Percentiles rank a stretch among this genome's conserved stretches.
These are phyloP conservation scores for Artibeus lituratus DNA, from an alignment of 2,797 vertebrate species.

Conservation along the genomic window DNA sequence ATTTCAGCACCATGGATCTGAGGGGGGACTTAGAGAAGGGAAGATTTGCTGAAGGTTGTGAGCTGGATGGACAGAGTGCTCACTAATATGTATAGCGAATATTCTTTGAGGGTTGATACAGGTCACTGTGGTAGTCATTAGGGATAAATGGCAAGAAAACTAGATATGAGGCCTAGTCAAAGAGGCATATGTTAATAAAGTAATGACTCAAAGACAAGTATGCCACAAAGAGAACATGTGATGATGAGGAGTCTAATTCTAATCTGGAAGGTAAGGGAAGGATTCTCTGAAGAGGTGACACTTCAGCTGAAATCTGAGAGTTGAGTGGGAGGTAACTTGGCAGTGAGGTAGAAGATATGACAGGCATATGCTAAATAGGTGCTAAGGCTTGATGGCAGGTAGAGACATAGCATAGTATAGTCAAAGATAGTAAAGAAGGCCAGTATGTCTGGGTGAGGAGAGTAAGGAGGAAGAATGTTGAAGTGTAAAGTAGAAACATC, in stretches of 20 bases:
- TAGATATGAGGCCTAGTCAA: neutral
- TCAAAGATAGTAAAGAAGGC: neutral
- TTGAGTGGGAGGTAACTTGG: neutral
- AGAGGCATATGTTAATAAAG: constrained; percentile 31
- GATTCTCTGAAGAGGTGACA: neutral
- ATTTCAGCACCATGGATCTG: neutral
- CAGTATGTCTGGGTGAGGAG: neutral
- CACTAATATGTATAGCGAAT: neutral
- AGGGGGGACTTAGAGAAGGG: neutral
- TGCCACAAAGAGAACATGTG: neutral
- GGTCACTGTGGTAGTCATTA: neutral
- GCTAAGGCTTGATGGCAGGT: neutral
- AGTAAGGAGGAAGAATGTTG: neutral
- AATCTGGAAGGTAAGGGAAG: neutral
- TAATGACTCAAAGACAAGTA: neutral
- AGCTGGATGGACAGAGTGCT: neutral
- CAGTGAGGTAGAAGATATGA: neutral
- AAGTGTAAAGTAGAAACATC: neutral
- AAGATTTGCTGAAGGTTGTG: neutral
- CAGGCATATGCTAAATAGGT: neutral
- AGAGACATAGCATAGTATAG: neutral
- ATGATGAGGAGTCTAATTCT: neutral
- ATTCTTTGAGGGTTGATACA: neutral
- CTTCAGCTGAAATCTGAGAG: neutral
- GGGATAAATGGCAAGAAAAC: neutral